Evolutionary conservation across 2,888 invertebrate genomes (phyloP).

Genomic region (Candidula unifasciata): DNA sequence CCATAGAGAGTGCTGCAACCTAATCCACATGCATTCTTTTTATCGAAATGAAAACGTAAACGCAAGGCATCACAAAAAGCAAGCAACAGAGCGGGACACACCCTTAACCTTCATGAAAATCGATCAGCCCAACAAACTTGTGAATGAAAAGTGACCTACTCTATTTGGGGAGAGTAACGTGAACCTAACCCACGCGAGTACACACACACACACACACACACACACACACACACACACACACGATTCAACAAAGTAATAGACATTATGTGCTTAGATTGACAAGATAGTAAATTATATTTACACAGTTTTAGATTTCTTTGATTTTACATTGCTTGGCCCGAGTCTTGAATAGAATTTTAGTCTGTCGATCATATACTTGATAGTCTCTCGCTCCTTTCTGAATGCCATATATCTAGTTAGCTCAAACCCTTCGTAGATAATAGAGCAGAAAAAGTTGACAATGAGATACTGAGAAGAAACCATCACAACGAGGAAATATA

Average conservation of each 20-base stretch:
- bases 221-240: slow-evolving; percentile 17
- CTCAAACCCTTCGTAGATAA: slow-evolving; percentile 37
- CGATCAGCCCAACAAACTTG: too few species aligned
- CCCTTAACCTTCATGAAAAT: too few species aligned
- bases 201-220: slow-evolving; percentile 36
- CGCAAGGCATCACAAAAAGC: too few species aligned
- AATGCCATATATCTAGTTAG: slow-evolving; percentile 23
- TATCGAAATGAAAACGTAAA: too few species aligned
- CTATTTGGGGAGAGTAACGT: too few species aligned
- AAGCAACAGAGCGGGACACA: too few species aligned
- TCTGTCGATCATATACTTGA: slow-evolving; percentile 27
- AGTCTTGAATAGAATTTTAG: slow-evolving; percentile 17
- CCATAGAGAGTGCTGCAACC: too few species aligned
- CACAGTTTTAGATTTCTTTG: neutral
- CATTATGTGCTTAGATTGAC: neutral
- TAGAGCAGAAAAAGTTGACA: slow-evolving; percentile 43
- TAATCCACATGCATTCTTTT: too few species aligned
- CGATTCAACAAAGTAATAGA: neutral
- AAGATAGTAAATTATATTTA: neutral
- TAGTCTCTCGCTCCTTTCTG: slow-evolving; percentile 10
- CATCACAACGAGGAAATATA: slow-evolving; percentile 35
- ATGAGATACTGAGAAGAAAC: slow-evolving; percentile 37
- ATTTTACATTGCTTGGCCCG: neutral
- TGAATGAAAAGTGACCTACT: too few species aligned
- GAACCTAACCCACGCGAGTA: slow-evolving; percentile 1